Base-by-base conservation (phyloP, 1,140 invertebrate genomes). In the Belonocnema kinseyi region DNA sequence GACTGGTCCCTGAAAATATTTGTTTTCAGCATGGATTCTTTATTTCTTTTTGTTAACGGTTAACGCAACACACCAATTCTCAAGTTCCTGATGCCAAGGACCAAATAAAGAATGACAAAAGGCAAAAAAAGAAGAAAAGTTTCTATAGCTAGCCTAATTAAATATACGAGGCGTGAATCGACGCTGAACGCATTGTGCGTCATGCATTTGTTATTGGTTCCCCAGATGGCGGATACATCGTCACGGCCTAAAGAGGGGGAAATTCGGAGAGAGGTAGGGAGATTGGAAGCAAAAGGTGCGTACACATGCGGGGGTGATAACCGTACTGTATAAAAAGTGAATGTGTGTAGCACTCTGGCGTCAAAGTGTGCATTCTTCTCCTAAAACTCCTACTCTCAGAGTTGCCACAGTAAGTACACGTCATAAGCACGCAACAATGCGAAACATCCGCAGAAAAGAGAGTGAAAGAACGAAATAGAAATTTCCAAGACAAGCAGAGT, bases 101-200 rank as follows among this genome's bases (percentile, higher is more conserved):
- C 19, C 11, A 66, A 66, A 66, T 66, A 66, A 40, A 66, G 58
- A 58, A 58, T 66, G 2, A 66, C 58, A 66, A 66, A 61, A 16
- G 58, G 21, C 21, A 6, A 26, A 66, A 66, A 66, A 66, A 40
- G 26, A 66, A 66, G 26, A 66, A 66, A 66, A 12, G 12, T 5
- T 4, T 33, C 5, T 5, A 26, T 26, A 33, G 4, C 21, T 14
- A 66, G 40, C 58, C 10, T 40, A 66, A 66, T 66, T 66, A 66
- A 66, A 66, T 66, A 66, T 66, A 66, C 40, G 61, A 66, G 61
- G 61, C 61, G 61, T 66, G 61, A 66, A 21, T 66, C 40, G 61
- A 16, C 19, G 33, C 21, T 26, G 26, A 66, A 40, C 3, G 33
- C 33, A 66, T 66, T 66, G 61, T 66, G 61, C 26, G 61, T 46